A percentile compares a stretch with the other conserved stretches of the same genome.
Evolutionary conservation across 1,140 invertebrate genomes (phyloP).

Genomic region (Hermetia illucens): DNA sequence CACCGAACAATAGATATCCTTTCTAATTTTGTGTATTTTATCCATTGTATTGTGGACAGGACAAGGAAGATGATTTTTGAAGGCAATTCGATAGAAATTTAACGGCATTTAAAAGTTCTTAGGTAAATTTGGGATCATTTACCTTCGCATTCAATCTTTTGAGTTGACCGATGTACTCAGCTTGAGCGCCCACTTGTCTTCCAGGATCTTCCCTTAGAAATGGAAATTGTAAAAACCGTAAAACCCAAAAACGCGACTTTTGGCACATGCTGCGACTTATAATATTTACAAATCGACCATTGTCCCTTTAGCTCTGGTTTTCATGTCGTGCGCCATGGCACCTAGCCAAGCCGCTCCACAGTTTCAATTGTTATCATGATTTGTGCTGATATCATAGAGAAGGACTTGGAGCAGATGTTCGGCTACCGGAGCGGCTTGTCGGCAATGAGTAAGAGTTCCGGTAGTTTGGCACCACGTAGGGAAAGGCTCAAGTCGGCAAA

Average conservation of each 20-base stretch:
- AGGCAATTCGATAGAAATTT: not conserved
- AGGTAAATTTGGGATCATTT: no score
- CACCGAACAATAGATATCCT: not conserved
- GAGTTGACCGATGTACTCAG: no score
- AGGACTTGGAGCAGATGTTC: not conserved
- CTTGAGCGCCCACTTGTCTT: not conserved
- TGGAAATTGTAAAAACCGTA: no score
- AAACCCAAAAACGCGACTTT: not conserved
- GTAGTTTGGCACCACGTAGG: not conserved
- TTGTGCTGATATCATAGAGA: not conserved
- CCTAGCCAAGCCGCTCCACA: no score
- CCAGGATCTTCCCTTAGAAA: no score
- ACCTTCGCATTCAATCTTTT: no score
- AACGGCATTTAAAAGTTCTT: not conserved
- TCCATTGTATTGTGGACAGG: not conserved
- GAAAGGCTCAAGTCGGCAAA: no score
- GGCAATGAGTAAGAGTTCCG: not conserved
- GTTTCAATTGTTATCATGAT: not conserved
- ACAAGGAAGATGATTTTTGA: not conserved
- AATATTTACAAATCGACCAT: constrained; percentile 1
- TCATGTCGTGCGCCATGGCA: no score
- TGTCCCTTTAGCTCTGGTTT: not conserved
- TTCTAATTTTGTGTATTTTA: not conserved
- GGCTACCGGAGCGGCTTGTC: not conserved
- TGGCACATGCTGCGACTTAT: constrained; percentile 1